Percentiles rank a stretch among this genome's conserved stretches.
phyloP scores from a whole-genome alignment of 2,797 vertebrate species.

The Pogoniulus pusillus region DNA sequence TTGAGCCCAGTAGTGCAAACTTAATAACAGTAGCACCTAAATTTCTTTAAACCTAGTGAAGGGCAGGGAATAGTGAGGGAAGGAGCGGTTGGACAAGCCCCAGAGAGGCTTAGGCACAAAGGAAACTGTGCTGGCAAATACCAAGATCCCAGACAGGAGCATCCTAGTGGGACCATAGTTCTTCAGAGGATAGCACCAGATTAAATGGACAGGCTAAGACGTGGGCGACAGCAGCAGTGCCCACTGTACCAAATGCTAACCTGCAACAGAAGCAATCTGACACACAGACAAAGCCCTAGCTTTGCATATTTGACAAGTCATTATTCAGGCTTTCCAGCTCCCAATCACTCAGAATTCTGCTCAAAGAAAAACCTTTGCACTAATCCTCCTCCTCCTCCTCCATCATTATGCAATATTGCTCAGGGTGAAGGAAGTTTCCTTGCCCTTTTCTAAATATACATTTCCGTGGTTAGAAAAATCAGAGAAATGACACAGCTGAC shows the following conservation, averaged over 20 bases:
- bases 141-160: background rate
- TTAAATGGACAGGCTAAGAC: background rate
- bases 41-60: background rate
- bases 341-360: background rate
- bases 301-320: conserved; percentile 30
- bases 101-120: fast-evolving
- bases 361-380: conserved; percentile 22
- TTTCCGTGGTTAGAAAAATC: conserved; percentile 41
- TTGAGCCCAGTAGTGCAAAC: background rate
- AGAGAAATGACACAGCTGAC: conserved; percentile 27
- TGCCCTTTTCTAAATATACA: conserved; percentile 27
- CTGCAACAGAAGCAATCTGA: background rate
- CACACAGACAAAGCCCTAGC: background rate
- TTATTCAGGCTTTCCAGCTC: conserved; percentile 41
- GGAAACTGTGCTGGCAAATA: background rate
- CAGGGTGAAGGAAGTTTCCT: conserved; percentile 27
- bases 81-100: background rate
- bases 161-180: background rate
- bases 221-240: background rate
- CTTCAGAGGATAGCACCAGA: background rate
- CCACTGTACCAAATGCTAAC: background rate
- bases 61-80: background rate
- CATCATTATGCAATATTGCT: conserved; percentile 24
- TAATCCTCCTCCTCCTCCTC: conserved; percentile 8
- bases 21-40: background rate